A percentile compares a stretch with the other conserved stretches of the same genome.
phyloP scores from a whole-genome alignment of 2,888 invertebrate species.

The Limnephilus marmoratus region DNA sequence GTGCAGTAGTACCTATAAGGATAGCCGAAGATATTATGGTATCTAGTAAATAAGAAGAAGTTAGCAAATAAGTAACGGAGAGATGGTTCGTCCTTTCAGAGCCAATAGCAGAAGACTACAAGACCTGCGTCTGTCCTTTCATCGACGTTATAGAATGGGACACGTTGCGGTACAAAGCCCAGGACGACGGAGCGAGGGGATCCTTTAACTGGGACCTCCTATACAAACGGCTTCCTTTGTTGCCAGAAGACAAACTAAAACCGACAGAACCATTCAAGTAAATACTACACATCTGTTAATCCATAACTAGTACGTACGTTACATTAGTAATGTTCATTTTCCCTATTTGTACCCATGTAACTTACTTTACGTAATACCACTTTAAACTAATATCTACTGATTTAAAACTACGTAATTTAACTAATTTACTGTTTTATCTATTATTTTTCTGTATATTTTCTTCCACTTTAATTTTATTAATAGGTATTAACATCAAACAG shows the following conservation, averaged over 20 bases:
- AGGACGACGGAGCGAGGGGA: conserved; percentile 95
- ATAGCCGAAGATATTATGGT: too few species aligned
- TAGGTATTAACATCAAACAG: too few species aligned
- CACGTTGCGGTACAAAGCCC: conserved; percentile 94
- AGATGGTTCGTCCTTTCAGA: conserved; percentile 74
- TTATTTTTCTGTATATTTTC: too few species aligned
- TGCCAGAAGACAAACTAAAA: conserved; percentile 83
- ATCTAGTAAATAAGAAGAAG: too few species aligned
- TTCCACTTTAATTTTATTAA: too few species aligned
- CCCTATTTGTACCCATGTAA: too few species aligned
- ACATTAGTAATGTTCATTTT: background rate
- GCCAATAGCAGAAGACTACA: conserved; percentile 90
- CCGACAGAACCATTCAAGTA: conserved; percentile 91
- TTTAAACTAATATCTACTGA: too few species aligned
- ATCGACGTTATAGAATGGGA: conserved; percentile 94
- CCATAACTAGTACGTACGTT: background rate
- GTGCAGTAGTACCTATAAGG: too few species aligned
- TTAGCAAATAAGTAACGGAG: too few species aligned
- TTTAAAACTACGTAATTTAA: too few species aligned
- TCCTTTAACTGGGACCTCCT: conserved; percentile 99
- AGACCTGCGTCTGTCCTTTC: conserved; percentile 94
- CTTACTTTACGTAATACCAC: too few species aligned
- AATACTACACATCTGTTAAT: conserved; percentile 68
- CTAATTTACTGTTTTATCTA: too few species aligned
- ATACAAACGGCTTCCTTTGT: conserved; percentile 94